Conservation (phyloP, 92 coral and sea anemone species). For the Parazoanthus atlanticus region DNA sequence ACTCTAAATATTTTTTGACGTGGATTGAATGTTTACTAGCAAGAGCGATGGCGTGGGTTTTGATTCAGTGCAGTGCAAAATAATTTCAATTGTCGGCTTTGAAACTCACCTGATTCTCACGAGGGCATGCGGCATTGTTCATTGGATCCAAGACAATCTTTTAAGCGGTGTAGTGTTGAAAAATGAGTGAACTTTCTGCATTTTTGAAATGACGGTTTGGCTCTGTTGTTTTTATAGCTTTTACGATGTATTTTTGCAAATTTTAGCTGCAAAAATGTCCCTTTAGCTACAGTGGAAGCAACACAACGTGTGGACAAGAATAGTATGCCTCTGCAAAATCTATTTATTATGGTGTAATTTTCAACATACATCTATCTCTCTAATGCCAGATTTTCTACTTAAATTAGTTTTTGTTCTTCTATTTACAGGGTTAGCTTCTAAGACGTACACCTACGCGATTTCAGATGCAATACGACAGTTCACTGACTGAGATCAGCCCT, state of each 20-base stretch:
- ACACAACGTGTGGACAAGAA: background rate
- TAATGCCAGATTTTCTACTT: background rate
- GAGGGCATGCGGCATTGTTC: background rate
- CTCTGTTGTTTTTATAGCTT: background rate
- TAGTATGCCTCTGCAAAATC: background rate
- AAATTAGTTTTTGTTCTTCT: background rate
- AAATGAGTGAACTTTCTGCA: background rate
- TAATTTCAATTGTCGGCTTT: background rate
- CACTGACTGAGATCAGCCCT: conserved; percentile 15
- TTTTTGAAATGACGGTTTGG: background rate
- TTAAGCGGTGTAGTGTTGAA: background rate
- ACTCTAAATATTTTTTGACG: background rate
- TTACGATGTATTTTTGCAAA: background rate
- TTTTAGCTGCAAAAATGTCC: background rate
- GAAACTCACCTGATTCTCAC: background rate
- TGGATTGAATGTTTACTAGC: background rate
- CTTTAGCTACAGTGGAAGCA: background rate
- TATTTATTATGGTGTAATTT: background rate
- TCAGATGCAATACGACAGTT: conserved; percentile 5
- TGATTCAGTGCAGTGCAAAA: conserved; percentile 5
- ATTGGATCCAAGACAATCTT: background rate
- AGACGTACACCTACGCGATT: conserved; percentile 11
- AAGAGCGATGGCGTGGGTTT: background rate
- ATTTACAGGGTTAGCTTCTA: conserved; percentile 29
- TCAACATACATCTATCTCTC: background rate